Base-by-base conservation (phyloP, 2,797 vertebrate species). In the Chiroxiphia lanceolata region DNA sequence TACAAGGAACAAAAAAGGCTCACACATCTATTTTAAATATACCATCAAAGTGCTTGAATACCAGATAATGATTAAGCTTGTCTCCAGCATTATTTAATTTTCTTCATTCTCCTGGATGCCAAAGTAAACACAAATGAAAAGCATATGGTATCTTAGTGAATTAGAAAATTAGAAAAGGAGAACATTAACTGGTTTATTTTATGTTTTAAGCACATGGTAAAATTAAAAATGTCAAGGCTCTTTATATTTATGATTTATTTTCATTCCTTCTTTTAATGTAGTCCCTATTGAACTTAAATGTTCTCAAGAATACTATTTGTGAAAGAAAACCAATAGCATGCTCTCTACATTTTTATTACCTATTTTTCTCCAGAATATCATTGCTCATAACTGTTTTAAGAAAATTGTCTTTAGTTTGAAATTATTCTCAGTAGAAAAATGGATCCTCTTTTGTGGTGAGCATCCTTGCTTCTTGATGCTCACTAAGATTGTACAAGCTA, bases 61-160 rank as follows among this genome's bases (percentile, higher is more conserved):
- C 68, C 83, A 91, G 89, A 87, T 75, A 91, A 76, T 91, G 89
- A 95, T 94, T 83, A 75, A 74, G 63, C 89, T 56, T 70, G 38
- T 85, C 97, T 92, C 83, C 47, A 82, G 59, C 51, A 85, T 83
- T 87, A 94, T 76, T 94, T 87, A 93, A 93, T 91, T 83, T 63
- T 74, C 75, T 74, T 70, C 75, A 78, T 91, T 93, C 70, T 95
- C 87, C 75, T 81, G 69, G 63, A 87, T 95, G 95, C 77, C 90
- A 94, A 94, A 94, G 88, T 79, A 95, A 97, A 96, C 65, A 95
- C 48, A 94, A 95, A 96, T 89, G 72, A 96, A 95, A 96, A 96
- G 94, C 96, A 94, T 89, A 95, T 89, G 90, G 74, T 82, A 90
- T 92, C 90, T 83, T 75, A 94, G 70, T 80, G 91, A 92, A 94